These are phyloP conservation scores for Aradophagus sp. DNA, from an alignment of 1,140 invertebrate genomes.

Conservation along the genomic window DNA sequence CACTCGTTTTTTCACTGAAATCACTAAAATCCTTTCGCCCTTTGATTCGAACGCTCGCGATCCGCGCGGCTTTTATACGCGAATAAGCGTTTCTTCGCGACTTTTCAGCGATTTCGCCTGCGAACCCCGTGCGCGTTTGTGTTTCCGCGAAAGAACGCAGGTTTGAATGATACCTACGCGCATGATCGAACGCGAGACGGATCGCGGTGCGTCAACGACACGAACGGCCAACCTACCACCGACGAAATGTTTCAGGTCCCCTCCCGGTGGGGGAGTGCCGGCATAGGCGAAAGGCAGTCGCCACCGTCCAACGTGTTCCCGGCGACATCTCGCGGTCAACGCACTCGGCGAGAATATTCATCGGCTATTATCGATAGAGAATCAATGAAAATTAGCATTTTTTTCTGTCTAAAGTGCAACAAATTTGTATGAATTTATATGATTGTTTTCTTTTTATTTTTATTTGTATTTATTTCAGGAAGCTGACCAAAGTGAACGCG, in stretches of 20 bases:
- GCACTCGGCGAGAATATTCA: too few relatives aligned
- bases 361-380: too few relatives aligned
- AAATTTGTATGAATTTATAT: too few relatives aligned
- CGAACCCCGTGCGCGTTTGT: slow-evolving; percentile 19
- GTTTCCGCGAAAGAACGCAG: slow-evolving; percentile 40
- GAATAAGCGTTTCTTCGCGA: too few relatives aligned
- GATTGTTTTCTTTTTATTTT: too few relatives aligned
- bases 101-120: slow-evolving; percentile 11
- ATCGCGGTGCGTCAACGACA: slow-evolving; percentile 38
- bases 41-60: slow-evolving; percentile 6
- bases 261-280: slow-evolving; percentile 1
- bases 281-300: slow-evolving; percentile 12
- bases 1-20: slow-evolving; percentile 34
- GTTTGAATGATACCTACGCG: slow-evolving; percentile 40
- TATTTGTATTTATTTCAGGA: too few relatives aligned
- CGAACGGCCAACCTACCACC: slow-evolving; percentile 23
- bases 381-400: too few relatives aligned
- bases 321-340: slow-evolving; percentile 27
- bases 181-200: slow-evolving; percentile 55
- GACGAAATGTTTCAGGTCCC: too few relatives aligned
- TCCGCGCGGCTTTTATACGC: too few relatives aligned
- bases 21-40: slow-evolving; percentile 39
- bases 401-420: too few relatives aligned
- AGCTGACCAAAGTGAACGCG: too few relatives aligned
- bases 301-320: slow-evolving; percentile 1